phyloP scores from a whole-genome alignment of 2,888 invertebrate genomes.

The Stenolophus ochropezus region DNA sequence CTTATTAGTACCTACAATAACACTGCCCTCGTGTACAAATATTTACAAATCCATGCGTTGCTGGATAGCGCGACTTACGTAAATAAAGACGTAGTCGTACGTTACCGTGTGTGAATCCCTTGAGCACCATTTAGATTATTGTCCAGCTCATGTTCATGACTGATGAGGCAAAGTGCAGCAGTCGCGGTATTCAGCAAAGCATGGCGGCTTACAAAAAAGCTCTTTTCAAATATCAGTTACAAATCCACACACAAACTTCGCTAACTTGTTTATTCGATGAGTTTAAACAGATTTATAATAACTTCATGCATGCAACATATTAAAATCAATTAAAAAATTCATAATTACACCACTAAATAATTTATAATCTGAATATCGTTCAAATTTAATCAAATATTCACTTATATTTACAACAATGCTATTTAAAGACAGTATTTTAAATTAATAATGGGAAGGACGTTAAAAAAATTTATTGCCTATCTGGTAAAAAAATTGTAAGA shows the following conservation, averaged over 20 bases:
- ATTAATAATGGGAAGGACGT: no score
- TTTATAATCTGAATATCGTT: background rate
- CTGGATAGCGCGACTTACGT: slow-evolving; percentile 41
- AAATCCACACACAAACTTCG: slow-evolving; percentile 56
- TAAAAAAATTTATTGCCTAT: no score
- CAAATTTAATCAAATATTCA: background rate
- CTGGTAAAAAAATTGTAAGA: no score
- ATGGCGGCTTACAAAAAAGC: slow-evolving; percentile 54
- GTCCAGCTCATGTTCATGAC: slow-evolving; percentile 41
- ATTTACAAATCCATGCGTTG: slow-evolving; percentile 54
- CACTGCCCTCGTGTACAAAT: slow-evolving; percentile 59
- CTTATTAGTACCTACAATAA: slow-evolving; percentile 60
- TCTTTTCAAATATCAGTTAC: slow-evolving; percentile 56
- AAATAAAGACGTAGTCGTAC: slow-evolving; percentile 15
- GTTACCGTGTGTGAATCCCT: slow-evolving; percentile 16
- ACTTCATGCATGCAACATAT: background rate
- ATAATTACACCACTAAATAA: background rate
- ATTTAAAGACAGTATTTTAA: no score
- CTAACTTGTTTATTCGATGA: slow-evolving; percentile 49
- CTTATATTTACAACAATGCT: background rate
- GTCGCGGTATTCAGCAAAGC: slow-evolving; percentile 54
- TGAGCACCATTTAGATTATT: slow-evolving; percentile 56
- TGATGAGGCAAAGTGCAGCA: slow-evolving; percentile 20
- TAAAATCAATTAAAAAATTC: background rate
- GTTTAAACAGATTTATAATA: slow-evolving; percentile 36